Base-by-base conservation (phyloP, 2,113 vertebrate genomes). In the Macaca mulatta region DNA sequence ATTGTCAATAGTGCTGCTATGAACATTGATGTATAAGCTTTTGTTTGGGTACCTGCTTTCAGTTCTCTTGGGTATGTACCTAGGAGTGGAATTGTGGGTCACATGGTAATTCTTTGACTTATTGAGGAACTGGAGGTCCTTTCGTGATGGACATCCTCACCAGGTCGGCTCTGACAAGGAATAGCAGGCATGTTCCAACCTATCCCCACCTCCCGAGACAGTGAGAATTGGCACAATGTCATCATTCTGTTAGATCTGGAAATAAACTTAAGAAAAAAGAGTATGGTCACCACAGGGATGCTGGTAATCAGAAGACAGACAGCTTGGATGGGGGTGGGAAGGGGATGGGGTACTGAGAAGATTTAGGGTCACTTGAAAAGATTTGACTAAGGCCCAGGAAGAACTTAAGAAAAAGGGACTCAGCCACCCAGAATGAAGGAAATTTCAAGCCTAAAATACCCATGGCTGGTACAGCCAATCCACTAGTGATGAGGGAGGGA, bases 191-290 rank as follows among this genome's bases (percentile, higher is more conserved):
- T 80, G 5, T 43, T 55, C 35, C n/a, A 82, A 23, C 89, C 17
- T 16, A 16, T 55, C 20, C 38, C 50, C 11, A 38, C 20, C 61
- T 35, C 43, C 64, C 1, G n/a, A 61, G 67, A 82, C 77, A 48
- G 11, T 38, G 38, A 70, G 22, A 79, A 55, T 40, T 72, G 69
- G 16, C 25, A 90, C 8, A 1, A 2, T 74, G 38, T 43, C 57
- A n/a, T 88, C 80, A 45, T 92, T 72, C 75, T 85, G 43, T 59
- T 82, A 57, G 27, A 74, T 67, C 64, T 52, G 16, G 48, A 84
- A 77, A 83, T 75, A 96, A 86, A 20, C n/a, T 1, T 3, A 93
- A 93, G 55, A 61, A 69, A 57, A 64, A 50, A 67, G 82, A 94
- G 55, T 64, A 27, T 88, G 32, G 50, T 75, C 48, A 61, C 50